phyloP scores from a whole-genome alignment of 37 sponge, comb jelly and placozoan genomes.

The Mnemiopsis leidyi region DNA sequence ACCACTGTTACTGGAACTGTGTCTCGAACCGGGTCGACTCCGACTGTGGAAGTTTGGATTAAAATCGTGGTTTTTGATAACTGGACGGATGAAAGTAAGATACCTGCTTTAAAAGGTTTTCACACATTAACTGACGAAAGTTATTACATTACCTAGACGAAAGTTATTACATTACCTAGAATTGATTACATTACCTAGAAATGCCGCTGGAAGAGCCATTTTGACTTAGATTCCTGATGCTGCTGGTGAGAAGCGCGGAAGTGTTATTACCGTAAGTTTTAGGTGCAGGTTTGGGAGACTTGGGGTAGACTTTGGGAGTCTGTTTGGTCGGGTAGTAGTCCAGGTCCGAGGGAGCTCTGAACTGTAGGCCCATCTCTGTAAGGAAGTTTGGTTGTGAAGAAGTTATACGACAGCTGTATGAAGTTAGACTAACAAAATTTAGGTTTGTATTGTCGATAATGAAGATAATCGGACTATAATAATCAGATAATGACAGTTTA shows the following conservation, averaged over 20 bases:
- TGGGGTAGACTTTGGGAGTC: conserved; percentile 61
- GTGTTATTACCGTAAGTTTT: background rate
- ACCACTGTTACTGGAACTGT: background rate
- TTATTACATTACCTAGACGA: too few species aligned
- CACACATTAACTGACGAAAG: too few species aligned
- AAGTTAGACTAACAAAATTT: too few species aligned
- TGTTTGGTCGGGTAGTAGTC: conserved; percentile 65
- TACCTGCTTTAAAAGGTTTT: too few species aligned
- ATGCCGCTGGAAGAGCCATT: background rate
- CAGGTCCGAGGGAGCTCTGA: conserved; percentile 40
- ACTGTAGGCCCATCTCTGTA: background rate
- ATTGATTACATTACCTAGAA: background rate
- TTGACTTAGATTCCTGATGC: background rate
- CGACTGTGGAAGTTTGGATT: background rate
- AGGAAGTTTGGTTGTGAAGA: too few species aligned
- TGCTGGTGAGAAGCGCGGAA: background rate
- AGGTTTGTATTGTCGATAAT: too few species aligned
- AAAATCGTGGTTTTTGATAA: too few species aligned
- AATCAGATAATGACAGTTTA: background rate
- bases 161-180: too few species aligned
- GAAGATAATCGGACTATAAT: too few species aligned
- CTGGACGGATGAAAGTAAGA: too few species aligned
- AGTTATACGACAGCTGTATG: too few species aligned
- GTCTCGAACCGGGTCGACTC: background rate
- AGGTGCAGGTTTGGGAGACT: conserved; percentile 57